A percentile compares a stretch with the other conserved stretches of the same genome.
phyloP scores from a whole-genome alignment of 1,140 invertebrate genomes.

The Papilio polytes region DNA sequence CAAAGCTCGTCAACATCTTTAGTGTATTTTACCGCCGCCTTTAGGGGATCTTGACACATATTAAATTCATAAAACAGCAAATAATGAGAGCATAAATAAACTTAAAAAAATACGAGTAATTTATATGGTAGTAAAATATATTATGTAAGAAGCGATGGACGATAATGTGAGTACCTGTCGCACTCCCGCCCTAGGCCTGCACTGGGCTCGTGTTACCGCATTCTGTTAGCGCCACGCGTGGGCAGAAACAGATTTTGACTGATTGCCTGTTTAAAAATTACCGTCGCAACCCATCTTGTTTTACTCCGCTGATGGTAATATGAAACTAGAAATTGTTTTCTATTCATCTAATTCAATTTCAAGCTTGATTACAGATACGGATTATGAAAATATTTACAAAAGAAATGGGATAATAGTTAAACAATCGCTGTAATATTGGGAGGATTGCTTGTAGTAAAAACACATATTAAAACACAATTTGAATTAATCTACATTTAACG shows the following conservation, averaged over 20 bases:
- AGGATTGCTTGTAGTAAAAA: not conserved
- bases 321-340: conserved; percentile 31
- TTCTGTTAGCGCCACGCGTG: conserved; percentile 70
- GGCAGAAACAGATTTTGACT: conserved; percentile 74
- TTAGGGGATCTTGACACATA: not conserved
- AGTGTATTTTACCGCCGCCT: not conserved
- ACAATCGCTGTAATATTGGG: not conserved
- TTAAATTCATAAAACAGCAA: not conserved
- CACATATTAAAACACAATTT: not conserved
- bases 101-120: not conserved
- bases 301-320: conserved; percentile 40
- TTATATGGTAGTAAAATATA: conserved; percentile 30
- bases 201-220: conserved; percentile 57
- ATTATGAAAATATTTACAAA: conserved; percentile 18
- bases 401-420: not conserved
- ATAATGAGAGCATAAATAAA: not conserved
- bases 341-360: not conserved
- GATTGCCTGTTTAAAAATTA: conserved; percentile 79
- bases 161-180: conserved; percentile 32
- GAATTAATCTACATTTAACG: not conserved
- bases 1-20: not conserved
- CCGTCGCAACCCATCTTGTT: conserved; percentile 64
- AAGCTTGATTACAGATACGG: not conserved
- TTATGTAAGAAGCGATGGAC: conserved; percentile 42
- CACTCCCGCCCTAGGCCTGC: conserved; percentile 38